Percentiles rank a stretch among this genome's conserved stretches.
These are phyloP conservation scores for Oophaga sylvatica DNA, from an alignment of 2,797 vertebrate species.

Conservation along the genomic window DNA sequence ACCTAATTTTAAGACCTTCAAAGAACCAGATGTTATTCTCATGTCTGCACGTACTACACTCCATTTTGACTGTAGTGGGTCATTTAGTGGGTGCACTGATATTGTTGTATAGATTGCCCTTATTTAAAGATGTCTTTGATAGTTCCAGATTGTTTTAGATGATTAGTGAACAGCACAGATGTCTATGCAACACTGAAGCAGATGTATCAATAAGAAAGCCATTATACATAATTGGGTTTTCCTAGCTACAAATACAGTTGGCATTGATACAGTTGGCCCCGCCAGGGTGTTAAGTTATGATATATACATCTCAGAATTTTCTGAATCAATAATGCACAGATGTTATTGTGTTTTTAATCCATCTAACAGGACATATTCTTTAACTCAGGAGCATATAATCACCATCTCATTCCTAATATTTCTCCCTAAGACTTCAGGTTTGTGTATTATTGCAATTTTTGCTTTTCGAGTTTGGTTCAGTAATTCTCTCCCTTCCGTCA, in stretches of 20 bases:
- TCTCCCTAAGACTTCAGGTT: neutral
- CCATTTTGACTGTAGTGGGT: neutral
- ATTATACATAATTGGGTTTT: slow-evolving; percentile 28
- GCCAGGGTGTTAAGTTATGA: slow-evolving; percentile 29
- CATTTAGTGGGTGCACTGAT: neutral
- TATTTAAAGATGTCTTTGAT: neutral
- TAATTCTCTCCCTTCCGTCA: slow-evolving; percentile 1
- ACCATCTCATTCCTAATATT: neutral
- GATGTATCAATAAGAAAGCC: slow-evolving; percentile 20
- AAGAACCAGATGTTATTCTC: too few relatives aligned
- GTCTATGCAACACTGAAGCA: neutral
- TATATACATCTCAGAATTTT: neutral
- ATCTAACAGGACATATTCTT: neutral
- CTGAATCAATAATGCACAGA: slow-evolving; percentile 13
- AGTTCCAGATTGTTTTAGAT: neutral
- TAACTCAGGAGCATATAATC: neutral
- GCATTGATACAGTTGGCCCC: neutral
- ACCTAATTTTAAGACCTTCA: too few relatives aligned
- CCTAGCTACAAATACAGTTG: slow-evolving; percentile 12
- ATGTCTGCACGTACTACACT: neutral
- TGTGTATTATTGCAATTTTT: neutral
- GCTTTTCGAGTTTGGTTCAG: neutral
- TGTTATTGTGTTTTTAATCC: slow-evolving; percentile 21
- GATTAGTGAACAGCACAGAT: neutral
- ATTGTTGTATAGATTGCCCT: neutral